Conservation (phyloP, 2,888 invertebrate species). For the Plagodis pulveraria region DNA sequence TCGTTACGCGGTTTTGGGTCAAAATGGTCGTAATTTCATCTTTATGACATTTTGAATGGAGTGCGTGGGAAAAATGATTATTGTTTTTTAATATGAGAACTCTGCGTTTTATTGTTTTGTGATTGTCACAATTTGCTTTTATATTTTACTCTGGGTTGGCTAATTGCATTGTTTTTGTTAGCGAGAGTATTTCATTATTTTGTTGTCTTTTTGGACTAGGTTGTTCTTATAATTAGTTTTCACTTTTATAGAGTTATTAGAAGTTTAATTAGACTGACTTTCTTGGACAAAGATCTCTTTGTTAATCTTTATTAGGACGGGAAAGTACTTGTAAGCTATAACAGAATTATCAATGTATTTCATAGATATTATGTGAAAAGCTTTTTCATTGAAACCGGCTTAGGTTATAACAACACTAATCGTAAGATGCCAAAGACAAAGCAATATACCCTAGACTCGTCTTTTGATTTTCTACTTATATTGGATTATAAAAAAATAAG, state of each 20-base stretch:
- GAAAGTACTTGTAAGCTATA: neutral
- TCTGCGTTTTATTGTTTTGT: constrained; percentile 34
- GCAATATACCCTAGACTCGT: no score
- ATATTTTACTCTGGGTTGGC: constrained; percentile 6
- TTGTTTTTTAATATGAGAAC: constrained; percentile 36
- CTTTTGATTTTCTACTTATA: no score
- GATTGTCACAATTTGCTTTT: constrained; percentile 19
- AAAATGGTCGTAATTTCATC: constrained; percentile 34
- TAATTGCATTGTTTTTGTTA: constrained; percentile 14
- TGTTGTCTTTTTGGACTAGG: constrained; percentile 6
- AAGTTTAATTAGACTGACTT: constrained; percentile 7
- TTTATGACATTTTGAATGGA: constrained; percentile 28
- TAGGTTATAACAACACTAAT: no score
- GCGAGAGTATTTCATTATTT: constrained; percentile 11
- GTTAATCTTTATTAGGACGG: neutral
- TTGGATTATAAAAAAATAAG: no score
- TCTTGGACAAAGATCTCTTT: constrained; percentile 2
- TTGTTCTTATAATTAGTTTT: constrained; percentile 18
- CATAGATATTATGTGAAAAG: no score
- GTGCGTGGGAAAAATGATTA: constrained; percentile 37
- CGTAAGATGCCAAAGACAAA: no score
- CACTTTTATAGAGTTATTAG: constrained; percentile 15
- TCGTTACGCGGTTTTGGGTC: constrained; percentile 36
- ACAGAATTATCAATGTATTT: no score
- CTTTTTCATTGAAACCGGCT: no score